Conservation (phyloP, 1,140 invertebrate genomes). For the Cherax quadricarinatus region DNA sequence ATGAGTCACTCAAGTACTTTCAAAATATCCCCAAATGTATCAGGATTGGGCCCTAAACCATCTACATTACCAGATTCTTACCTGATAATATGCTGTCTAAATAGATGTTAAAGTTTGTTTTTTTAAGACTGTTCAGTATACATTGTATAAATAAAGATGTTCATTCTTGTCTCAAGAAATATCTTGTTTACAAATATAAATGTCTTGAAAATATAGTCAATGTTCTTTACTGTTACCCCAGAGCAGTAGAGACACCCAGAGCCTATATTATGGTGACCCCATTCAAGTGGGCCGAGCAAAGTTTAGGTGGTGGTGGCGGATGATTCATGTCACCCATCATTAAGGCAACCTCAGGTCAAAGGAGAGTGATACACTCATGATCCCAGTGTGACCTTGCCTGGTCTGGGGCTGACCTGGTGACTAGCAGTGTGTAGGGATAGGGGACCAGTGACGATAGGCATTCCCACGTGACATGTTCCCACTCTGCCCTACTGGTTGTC, state of each 20-base stretch:
- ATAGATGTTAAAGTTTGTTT: slow-evolving; percentile 46
- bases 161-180: slow-evolving; percentile 61
- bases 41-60: slow-evolving; percentile 7
- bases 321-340: slow-evolving; percentile 8
- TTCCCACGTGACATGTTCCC: neutral
- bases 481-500: slow-evolving; percentile 14
- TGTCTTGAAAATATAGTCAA: slow-evolving; percentile 13
- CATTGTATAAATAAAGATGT: slow-evolving; percentile 50
- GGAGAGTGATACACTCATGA: slow-evolving; percentile 23
- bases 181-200: slow-evolving; percentile 42
- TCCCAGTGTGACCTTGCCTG: slow-evolving; percentile 19
- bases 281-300: neutral
- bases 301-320: slow-evolving; percentile 27
- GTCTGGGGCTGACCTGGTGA: slow-evolving; percentile 13
- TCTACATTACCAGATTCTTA: slow-evolving; percentile 55
- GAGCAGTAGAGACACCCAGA: slow-evolving; percentile 27
- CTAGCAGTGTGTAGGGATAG: slow-evolving; percentile 2
- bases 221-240: slow-evolving; percentile 29
- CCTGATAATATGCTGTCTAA: slow-evolving; percentile 53
- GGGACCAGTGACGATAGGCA: slow-evolving; percentile 2
- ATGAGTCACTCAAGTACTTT: neutral
- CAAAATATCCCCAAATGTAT: slow-evolving; percentile 30
- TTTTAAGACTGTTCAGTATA: slow-evolving; percentile 29
- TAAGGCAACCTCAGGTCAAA: slow-evolving; percentile 34
- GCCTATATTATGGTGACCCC: slow-evolving; percentile 26